phyloP scores from a whole-genome alignment of 2,888 invertebrate species.

The Eudemis profundana region DNA sequence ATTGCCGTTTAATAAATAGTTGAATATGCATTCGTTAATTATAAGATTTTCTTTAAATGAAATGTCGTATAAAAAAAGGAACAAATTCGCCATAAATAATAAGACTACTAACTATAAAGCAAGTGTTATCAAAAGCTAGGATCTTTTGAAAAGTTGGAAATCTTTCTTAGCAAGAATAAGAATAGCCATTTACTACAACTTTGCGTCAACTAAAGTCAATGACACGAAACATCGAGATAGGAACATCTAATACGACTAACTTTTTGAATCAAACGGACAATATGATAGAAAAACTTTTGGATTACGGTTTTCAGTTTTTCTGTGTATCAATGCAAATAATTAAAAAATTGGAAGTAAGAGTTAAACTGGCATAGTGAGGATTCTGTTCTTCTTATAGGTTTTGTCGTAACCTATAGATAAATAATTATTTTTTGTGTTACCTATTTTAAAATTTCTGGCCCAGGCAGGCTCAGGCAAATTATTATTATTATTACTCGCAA shows the following conservation, averaged over 20 bases:
- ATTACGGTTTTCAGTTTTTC: conserved; percentile 2
- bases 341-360: too few relatives aligned
- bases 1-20: too few relatives aligned
- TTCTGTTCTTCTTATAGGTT: too few relatives aligned
- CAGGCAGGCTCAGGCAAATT: too few relatives aligned
- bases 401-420: too few relatives aligned
- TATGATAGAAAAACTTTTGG: conserved; percentile 35
- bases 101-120: conserved; percentile 7
- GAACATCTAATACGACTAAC: conserved; percentile 38
- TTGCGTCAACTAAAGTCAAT: conserved; percentile 50
- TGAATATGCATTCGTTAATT: too few relatives aligned
- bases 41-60: too few relatives aligned
- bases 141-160: conserved; percentile 20
- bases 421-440: too few relatives aligned
- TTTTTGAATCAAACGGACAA: conserved; percentile 47
- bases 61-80: background rate
- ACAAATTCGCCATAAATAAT: background rate
- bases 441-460: too few relatives aligned
- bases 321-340: too few relatives aligned
- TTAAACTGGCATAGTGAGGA: too few relatives aligned
- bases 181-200: conserved; percentile 45
- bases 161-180: conserved; percentile 25
- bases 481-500: too few relatives aligned
- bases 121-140: conserved; percentile 12
- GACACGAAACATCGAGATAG: conserved; percentile 53